phyloP scores from a whole-genome alignment of 2,888 invertebrate genomes.

The Cheilosia vulpina region DNA sequence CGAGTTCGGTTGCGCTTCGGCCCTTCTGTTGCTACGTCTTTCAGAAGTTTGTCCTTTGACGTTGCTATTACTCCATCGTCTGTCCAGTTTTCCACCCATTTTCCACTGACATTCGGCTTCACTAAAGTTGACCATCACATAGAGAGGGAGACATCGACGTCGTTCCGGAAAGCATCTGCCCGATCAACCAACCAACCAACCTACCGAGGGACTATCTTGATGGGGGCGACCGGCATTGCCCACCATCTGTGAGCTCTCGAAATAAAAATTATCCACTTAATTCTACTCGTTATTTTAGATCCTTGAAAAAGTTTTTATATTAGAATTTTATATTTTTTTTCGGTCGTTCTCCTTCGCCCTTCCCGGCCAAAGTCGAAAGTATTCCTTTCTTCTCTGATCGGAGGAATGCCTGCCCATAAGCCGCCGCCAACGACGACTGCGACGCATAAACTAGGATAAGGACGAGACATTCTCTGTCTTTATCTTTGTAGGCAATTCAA shows the following conservation, averaged over 20 bases:
- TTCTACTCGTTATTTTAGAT: slow-evolving; percentile 77
- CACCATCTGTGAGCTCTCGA: slow-evolving; percentile 69
- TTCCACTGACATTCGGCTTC: slow-evolving; percentile 44
- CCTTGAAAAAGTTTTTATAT: slow-evolving; percentile 76
- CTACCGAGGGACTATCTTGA: slow-evolving; percentile 34
- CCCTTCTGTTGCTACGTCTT: slow-evolving; percentile 14
- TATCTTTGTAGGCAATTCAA: slow-evolving; percentile 64
- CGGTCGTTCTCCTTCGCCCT: neutral
- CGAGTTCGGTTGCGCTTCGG: slow-evolving; percentile 51
- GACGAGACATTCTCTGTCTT: slow-evolving; percentile 54
- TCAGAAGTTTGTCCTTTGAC: slow-evolving; percentile 70
- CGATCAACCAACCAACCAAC: neutral
- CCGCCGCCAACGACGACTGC: neutral
- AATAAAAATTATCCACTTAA: slow-evolving; percentile 77
- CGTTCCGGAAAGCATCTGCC: slow-evolving; percentile 35
- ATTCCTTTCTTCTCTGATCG: slow-evolving; percentile 46
- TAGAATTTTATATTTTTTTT: slow-evolving; percentile 62
- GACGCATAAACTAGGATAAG: slow-evolving; percentile 67
- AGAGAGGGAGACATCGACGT: slow-evolving; percentile 24
- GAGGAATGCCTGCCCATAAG: slow-evolving; percentile 11
- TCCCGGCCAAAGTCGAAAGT: slow-evolving; percentile 58
- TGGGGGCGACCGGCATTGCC: slow-evolving; percentile 33
- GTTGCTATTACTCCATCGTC: slow-evolving; percentile 53
- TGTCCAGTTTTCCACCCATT: slow-evolving; percentile 63
- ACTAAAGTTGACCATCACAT: slow-evolving; percentile 52